Percentiles rank a stretch among this genome's conserved stretches.
phyloP scores from a whole-genome alignment of 2,888 invertebrate genomes.

The Drosophila buzzatii region DNA sequence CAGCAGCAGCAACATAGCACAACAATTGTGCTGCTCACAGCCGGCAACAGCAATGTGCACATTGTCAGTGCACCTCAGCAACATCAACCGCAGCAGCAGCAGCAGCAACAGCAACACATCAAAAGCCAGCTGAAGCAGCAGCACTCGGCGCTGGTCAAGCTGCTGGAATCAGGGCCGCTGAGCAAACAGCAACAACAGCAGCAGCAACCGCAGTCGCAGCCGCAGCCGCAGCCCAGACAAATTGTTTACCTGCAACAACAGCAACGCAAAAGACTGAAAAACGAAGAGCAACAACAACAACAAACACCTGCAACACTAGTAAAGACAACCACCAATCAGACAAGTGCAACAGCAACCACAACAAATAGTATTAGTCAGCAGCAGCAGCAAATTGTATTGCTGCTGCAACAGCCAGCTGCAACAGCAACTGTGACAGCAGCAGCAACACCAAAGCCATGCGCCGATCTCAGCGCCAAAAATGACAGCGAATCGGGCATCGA shows the following conservation, averaged over 20 bases:
- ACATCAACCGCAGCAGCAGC: constrained; percentile 58
- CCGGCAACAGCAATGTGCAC: constrained; percentile 64
- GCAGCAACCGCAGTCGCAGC: constrained; percentile 30
- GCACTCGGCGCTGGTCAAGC: constrained; percentile 88
- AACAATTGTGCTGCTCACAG: constrained; percentile 77
- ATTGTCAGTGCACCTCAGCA: constrained; percentile 55
- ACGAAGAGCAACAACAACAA: constrained; percentile 68
- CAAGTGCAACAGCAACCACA: constrained; percentile 64
- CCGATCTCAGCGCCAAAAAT: constrained; percentile 69
- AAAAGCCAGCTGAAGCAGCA: constrained; percentile 87
- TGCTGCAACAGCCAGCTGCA: constrained; percentile 20
- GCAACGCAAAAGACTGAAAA: constrained; percentile 84
- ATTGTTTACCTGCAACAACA: constrained; percentile 57
- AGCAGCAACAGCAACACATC: constrained; percentile 59
- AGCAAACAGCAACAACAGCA: constrained; percentile 63
- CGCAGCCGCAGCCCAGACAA: constrained; percentile 46
- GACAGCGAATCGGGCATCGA: constrained; percentile 80
- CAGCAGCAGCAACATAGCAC: constrained; percentile 72
- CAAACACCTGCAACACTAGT: constrained; percentile 75
- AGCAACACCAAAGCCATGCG: constrained; percentile 70
- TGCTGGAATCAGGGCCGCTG: constrained; percentile 87
- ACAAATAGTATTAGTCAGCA: constrained; percentile 82
- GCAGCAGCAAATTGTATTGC: constrained; percentile 42
- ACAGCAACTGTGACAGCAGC: constrained; percentile 30
- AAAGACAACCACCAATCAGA: constrained; percentile 77